Evolutionary conservation across 1,140 invertebrate species (phyloP).

Genomic region (Eulimnadia texana): DNA sequence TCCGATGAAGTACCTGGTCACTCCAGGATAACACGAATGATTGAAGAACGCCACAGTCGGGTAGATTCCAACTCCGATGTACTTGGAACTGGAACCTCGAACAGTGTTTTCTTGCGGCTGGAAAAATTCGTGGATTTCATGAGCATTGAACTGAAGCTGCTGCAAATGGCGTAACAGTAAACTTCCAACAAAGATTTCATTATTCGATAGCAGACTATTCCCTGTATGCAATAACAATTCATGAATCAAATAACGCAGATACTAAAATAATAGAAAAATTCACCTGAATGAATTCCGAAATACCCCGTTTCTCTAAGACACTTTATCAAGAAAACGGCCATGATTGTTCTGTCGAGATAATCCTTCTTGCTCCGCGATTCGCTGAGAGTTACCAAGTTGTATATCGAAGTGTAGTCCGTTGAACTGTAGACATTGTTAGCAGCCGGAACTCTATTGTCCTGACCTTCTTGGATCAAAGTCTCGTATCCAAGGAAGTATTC

Average conservation of each 20-base stretch:
- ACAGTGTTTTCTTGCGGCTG: constrained; percentile 28
- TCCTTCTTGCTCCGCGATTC: constrained; percentile 54
- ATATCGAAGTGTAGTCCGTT: constrained; percentile 50
- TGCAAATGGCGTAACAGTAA: constrained; percentile 67
- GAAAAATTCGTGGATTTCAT: constrained; percentile 64
- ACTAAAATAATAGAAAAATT: neutral
- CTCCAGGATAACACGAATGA: constrained; percentile 79
- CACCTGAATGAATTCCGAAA: constrained; percentile 8
- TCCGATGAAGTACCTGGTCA: constrained; percentile 72
- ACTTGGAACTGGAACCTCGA: constrained; percentile 1
- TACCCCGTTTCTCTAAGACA: constrained; percentile 55
- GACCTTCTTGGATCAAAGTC: constrained; percentile 10
- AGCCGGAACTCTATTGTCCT: neutral
- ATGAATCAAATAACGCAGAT: neutral
- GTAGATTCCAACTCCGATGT: constrained; percentile 66
- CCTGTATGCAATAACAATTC: constrained; percentile 17
- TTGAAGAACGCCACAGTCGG: constrained; percentile 78
- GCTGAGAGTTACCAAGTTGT: constrained; percentile 57
- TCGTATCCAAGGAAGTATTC: constrained; percentile 40
- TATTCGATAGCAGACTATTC: constrained; percentile 33
- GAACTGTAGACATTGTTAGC: constrained; percentile 23
- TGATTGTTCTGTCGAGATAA: constrained; percentile 62
- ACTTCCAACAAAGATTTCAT: constrained; percentile 46
- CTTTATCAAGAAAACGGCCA: constrained; percentile 61
- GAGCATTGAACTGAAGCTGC: constrained; percentile 80